Evolutionary conservation across 2,797 vertebrate genomes (phyloP).

Genomic region (Naso thynnoides): DNA sequence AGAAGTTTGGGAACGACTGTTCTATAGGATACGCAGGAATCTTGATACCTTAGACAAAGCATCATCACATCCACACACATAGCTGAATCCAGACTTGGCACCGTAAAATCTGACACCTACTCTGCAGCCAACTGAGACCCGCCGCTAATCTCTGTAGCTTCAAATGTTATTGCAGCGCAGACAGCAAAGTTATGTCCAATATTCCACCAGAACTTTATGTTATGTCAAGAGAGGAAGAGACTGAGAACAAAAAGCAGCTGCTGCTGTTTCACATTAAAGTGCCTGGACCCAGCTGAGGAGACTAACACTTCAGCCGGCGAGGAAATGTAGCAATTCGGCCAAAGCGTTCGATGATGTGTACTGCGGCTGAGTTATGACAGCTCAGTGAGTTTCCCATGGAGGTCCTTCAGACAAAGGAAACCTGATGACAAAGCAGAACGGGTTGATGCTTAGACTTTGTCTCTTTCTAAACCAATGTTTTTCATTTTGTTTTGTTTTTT

Average conservation of each 20-base stretch:
- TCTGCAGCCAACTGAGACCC: slow-evolving; percentile 38
- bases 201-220: slow-evolving; percentile 45
- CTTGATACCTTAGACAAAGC: slow-evolving; percentile 39
- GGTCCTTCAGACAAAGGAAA: slow-evolving; percentile 47
- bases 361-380: slow-evolving; percentile 61
- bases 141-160: slow-evolving; percentile 48
- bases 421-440: slow-evolving; percentile 43
- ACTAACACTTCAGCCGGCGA: slow-evolving; percentile 43
- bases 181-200: slow-evolving; percentile 43
- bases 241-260: slow-evolving; percentile 59
- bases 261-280: slow-evolving; percentile 73
- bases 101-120: slow-evolving; percentile 55
- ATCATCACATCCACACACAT: slow-evolving; percentile 12
- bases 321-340: slow-evolving; percentile 60
- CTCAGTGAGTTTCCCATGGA: slow-evolving; percentile 56
- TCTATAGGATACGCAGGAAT: background rate
- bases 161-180: slow-evolving; percentile 47
- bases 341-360: slow-evolving; percentile 51
- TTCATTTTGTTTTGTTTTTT: background rate
- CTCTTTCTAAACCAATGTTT: background rate
- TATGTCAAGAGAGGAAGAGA: slow-evolving; percentile 34
- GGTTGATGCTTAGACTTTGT: slow-evolving; percentile 12
- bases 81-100: slow-evolving; percentile 42
- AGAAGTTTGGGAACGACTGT: background rate
- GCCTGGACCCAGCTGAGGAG: slow-evolving; percentile 32